Conservation (phyloP, 1,140 invertebrate species). For the Sycobia sp. region DNA sequence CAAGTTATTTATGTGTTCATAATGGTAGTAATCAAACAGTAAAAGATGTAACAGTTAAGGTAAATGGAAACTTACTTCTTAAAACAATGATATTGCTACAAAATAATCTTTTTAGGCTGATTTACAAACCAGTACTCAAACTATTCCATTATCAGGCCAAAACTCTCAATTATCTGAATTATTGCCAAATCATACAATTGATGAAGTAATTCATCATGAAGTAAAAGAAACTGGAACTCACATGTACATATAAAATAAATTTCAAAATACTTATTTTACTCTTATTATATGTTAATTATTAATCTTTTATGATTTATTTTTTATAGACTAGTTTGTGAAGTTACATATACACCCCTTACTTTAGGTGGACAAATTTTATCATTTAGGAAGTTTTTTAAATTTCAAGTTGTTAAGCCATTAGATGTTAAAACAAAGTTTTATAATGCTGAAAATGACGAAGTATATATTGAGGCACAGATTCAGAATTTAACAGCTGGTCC, state of each 20-base stretch:
- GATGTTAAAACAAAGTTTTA: constrained; percentile 99
- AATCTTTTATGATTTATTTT: constrained; percentile 8
- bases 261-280: no score
- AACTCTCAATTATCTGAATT: constrained; percentile 71
- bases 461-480: constrained; percentile 95
- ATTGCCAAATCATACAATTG: constrained; percentile 83
- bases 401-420: constrained; percentile 95
- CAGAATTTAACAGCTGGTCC: constrained; percentile 90
- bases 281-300: no score
- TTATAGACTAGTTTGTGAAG: constrained; percentile 91
- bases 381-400: constrained; percentile 97
- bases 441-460: constrained; percentile 95
- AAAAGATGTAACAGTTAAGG: constrained; percentile 82
- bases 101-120: constrained; percentile 70
- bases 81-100: constrained; percentile 19
- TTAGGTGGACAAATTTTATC: constrained; percentile 72
- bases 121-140: constrained; percentile 88
- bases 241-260: constrained; percentile 68
- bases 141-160: constrained; percentile 75
- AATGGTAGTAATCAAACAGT: constrained; percentile 88
- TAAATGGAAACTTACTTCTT: constrained; percentile 49
- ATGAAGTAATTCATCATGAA: constrained; percentile 96
- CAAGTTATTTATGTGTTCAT: constrained; percentile 95
- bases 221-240: constrained; percentile 97
- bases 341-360: constrained; percentile 77